Percentiles rank a stretch among this genome's conserved stretches.
phyloP scores from a whole-genome alignment of 1,140 invertebrate genomes.

The Trichogramma pretiosum region DNA sequence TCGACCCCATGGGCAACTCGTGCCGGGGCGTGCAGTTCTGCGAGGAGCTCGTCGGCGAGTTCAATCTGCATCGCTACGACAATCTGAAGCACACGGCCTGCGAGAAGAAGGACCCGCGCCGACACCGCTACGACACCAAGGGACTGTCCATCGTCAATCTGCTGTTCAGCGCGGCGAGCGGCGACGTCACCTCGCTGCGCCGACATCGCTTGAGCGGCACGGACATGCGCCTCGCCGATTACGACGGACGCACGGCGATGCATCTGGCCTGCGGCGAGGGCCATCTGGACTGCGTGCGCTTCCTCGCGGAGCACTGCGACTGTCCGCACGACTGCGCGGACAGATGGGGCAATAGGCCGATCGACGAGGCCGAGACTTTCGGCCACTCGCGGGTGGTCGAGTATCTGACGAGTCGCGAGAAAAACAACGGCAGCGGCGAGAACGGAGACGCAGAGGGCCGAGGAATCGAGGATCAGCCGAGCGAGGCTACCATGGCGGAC shows the following conservation, averaged over 20 bases:
- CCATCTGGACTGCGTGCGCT: conserved; percentile 78
- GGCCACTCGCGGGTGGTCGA: conserved; percentile 68
- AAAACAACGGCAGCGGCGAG: conserved; percentile 6
- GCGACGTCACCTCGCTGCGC: conserved; percentile 84
- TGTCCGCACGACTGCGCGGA: conserved; percentile 71
- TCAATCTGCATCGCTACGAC: conserved; percentile 97
- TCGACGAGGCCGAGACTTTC: conserved; percentile 80
- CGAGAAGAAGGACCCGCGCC: conserved; percentile 85
- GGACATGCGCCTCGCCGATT: conserved; percentile 84
- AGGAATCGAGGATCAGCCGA: no score
- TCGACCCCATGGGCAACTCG: conserved; percentile 85
- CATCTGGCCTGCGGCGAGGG: conserved; percentile 89
- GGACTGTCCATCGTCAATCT: conserved; percentile 87
- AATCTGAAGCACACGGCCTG: conserved; percentile 85
- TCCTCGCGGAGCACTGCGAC: conserved; percentile 75
- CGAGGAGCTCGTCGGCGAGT: conserved; percentile 77
- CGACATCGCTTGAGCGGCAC: conserved; percentile 86
- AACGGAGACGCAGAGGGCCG: conserved; percentile 11
- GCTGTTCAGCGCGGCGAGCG: conserved; percentile 86
- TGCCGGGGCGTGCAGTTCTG: conserved; percentile 87
- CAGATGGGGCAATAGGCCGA: conserved; percentile 79
- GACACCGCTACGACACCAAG: conserved; percentile 85
- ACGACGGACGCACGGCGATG: conserved; percentile 85
- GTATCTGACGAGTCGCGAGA: conserved; percentile 60
- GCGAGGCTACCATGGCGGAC: background rate